Conservation (phyloP, 2,797 vertebrate genomes). For the Stomatorhinus walkeri region DNA sequence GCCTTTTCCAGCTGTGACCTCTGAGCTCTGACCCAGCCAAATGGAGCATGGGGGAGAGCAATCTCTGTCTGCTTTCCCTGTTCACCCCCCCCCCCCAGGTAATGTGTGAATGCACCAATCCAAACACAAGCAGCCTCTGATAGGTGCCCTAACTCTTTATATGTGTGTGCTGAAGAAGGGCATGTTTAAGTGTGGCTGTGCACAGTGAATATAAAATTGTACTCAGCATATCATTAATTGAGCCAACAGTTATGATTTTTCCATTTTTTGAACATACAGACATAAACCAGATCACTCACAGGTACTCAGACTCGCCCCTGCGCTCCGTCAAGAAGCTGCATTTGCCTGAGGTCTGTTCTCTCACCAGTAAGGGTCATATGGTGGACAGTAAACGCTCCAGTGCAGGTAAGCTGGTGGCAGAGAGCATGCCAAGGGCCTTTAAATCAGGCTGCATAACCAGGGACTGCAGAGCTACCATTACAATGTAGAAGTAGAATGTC, state of each 20-base stretch:
- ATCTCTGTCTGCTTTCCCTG: background rate
- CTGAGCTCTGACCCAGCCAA: background rate
- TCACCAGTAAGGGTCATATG: background rate
- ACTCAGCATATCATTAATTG: background rate
- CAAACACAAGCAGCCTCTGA: background rate
- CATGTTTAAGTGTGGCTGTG: background rate
- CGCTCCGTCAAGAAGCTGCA: background rate
- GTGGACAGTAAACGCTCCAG: background rate
- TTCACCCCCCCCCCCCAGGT: background rate
- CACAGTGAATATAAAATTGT: background rate
- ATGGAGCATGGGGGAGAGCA: background rate
- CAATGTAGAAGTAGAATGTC: background rate
- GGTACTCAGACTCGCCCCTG: background rate
- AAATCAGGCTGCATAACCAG: background rate
- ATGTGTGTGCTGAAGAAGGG: background rate
- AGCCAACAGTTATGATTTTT: background rate
- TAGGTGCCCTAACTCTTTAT: background rate
- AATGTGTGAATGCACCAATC: background rate
- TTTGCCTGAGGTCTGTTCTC: background rate
- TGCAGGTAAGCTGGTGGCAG: background rate
- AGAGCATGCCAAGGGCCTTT: background rate
- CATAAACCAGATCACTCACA: background rate
- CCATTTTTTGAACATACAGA: background rate
- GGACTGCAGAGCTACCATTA: background rate
- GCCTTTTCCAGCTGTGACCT: background rate